These are phyloP conservation scores for Enteromius viviparus DNA, from an alignment of 2,797 vertebrate genomes.

Conservation along the genomic window DNA sequence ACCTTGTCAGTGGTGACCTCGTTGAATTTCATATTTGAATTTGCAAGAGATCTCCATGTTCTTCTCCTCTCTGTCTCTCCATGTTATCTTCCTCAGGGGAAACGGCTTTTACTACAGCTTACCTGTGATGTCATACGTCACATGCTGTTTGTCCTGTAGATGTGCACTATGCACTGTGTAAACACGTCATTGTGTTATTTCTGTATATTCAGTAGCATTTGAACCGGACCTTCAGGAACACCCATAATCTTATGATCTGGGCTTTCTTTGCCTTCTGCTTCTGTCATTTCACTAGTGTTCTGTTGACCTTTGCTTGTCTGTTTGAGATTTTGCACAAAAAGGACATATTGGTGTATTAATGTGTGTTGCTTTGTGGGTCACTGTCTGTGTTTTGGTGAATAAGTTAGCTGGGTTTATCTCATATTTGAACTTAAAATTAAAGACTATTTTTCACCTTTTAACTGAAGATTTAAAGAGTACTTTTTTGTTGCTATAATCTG, in stretches of 20 bases:
- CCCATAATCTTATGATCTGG: background rate
- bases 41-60: background rate
- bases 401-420: background rate
- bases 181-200: slow-evolving; percentile 27
- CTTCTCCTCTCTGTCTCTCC: background rate
- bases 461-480: background rate
- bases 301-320: background rate
- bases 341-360: background rate
- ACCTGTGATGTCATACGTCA: background rate
- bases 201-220: background rate
- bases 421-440: background rate
- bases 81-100: background rate
- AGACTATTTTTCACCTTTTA: background rate
- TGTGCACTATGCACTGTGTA: slow-evolving; percentile 1
- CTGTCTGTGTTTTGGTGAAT: background rate
- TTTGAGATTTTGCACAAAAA: background rate
- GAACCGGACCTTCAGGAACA: slow-evolving; percentile 1
- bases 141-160: background rate
- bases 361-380: background rate
- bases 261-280: background rate
- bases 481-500: background rate
- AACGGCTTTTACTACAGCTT: background rate
- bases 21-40: slow-evolving; percentile 7
- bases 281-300: background rate
- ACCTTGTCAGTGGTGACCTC: slow-evolving; percentile 36